Evolutionary conservation across 2,797 vertebrate species (phyloP), one percentile per base, ranked within the genome.

Genomic region (Gila robusta): DNA sequence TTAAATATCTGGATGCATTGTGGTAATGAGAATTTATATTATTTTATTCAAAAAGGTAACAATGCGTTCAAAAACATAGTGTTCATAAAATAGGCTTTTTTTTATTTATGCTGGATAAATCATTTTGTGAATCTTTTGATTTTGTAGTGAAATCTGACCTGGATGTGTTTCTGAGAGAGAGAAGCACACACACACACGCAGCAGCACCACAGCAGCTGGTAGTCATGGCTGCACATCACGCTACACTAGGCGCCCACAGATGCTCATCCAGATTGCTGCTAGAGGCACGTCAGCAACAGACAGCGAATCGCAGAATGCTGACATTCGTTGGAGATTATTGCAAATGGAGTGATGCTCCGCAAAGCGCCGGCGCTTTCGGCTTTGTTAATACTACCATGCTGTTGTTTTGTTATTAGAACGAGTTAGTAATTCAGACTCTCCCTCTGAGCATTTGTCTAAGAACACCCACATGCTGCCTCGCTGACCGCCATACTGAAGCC

Each of bases 241-340:
- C 91, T 87, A 90, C 86, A 88, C 90, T 89, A 89, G 89, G 88
- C 90, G 80, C 87, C 81, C 89, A 90, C 91, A 91, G 90, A 90
- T 91, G 90, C 87, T 91, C 87, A 84, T 91, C 91, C 91, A 91
- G 91, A 91, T 91, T 91, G 90, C 88, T 85, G 91, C 90, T 89
- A 88, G 89, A 87, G 89, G 91, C 87, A 82, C 89, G 89, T 90
- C 88, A 89, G 86, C 85, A 87, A 84, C 90, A 89, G 90, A 91
- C 89, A 91, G 88, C 74, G 52, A 89, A 82, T 89, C 87, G 79
- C 88, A 82, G 86, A 83, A 88, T 85, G 87, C 89, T 90, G 89
- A 90, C 89, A 91, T 90, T 90, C 88, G 89, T 89, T 83, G 87
- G 88, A 91, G 90, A 89, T 91, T 91, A 90, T 88, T 85, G 90